Base-by-base conservation (phyloP, 2,797 vertebrate genomes). In the Tarsius wallacei region DNA sequence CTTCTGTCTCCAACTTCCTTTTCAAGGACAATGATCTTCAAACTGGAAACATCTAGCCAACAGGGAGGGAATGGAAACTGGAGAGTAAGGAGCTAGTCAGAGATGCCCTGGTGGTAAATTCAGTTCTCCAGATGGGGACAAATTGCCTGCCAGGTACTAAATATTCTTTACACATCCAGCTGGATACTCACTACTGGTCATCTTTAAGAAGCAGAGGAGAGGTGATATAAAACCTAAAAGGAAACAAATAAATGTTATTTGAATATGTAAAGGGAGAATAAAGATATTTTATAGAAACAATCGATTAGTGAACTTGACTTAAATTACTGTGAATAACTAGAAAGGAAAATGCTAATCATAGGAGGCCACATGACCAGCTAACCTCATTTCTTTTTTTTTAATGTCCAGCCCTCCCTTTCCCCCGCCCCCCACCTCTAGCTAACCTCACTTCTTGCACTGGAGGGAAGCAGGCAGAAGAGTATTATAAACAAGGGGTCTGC, bases 1-100 rank as follows among this genome's bases (percentile, higher is more conserved):
- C 14, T 87, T 91, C 55, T 71, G 13, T 71, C 85, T 93, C 53
- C 6, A 17, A 49, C 17, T 88, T 93, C 70, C 9, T 66, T 94
- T 83, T 93, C 7, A 14, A 82, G 59, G 33, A 33, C 63, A 77
- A 1, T 87, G 61, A 26, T 70, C 77, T 92, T 76, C 31, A 66
- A 36, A 24, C 36, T 4, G 53, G 53, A 90, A 95, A 57, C 42
- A 61, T 21, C 21, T 82, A 33, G 68, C 33, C 55, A 31, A n/a
- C n/a, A 61, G 36, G 89, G 84, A 78, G n/a, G 42, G 36, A 28
- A 64, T n/a, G 77, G 81, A 64, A 82, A 63, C 55, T 36, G 21
- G 13, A 13, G 63, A 71, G 68, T 4, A 4, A 86, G 68, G 71
- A 63, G 24, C 5, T 15, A 36, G 36, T 77, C 9, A 13, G 16